Conservation (phyloP, 2,113 vertebrate genomes). For the Pleuronectes platessa region DNA sequence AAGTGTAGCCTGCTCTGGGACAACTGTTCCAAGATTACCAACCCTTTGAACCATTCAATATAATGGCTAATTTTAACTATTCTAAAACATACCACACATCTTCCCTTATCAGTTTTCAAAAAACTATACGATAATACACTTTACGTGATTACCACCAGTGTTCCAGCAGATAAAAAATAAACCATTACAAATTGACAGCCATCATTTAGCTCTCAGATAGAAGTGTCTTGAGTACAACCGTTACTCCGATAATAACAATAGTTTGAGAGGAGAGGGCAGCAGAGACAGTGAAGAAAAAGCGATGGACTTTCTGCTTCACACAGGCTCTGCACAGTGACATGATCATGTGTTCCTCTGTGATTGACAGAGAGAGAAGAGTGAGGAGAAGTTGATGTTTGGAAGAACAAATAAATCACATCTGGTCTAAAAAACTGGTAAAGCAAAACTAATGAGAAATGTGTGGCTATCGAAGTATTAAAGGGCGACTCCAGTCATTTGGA, state of each 20-base stretch:
- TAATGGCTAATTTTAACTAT: too few relatives aligned
- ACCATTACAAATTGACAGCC: constrained; percentile 30
- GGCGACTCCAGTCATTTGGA: not conserved
- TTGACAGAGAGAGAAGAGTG: not conserved
- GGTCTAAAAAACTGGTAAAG: not conserved
- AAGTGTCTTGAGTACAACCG: constrained; percentile 57
- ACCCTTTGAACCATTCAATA: too few relatives aligned
- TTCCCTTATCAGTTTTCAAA: not conserved
- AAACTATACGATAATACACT: not conserved
- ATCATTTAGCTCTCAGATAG: constrained; percentile 58
- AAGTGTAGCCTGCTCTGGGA: too few relatives aligned
- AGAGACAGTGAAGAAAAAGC: constrained; percentile 58
- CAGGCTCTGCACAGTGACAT: constrained; percentile 17
- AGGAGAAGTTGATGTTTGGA: not conserved
- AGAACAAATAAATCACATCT: not conserved
- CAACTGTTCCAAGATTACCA: too few relatives aligned
- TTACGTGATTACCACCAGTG: not conserved
- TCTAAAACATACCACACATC: not conserved
- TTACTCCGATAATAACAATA: constrained; percentile 53
- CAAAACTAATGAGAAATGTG: not conserved
- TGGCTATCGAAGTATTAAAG: not conserved
- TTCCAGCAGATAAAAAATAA: constrained; percentile 12
- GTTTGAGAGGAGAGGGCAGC: constrained; percentile 1
- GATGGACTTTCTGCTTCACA: constrained; percentile 64
- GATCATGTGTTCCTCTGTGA: constrained; percentile 27